Base-by-base conservation (phyloP, 1,140 invertebrate genomes). In the Bradynema listronoti region DNA sequence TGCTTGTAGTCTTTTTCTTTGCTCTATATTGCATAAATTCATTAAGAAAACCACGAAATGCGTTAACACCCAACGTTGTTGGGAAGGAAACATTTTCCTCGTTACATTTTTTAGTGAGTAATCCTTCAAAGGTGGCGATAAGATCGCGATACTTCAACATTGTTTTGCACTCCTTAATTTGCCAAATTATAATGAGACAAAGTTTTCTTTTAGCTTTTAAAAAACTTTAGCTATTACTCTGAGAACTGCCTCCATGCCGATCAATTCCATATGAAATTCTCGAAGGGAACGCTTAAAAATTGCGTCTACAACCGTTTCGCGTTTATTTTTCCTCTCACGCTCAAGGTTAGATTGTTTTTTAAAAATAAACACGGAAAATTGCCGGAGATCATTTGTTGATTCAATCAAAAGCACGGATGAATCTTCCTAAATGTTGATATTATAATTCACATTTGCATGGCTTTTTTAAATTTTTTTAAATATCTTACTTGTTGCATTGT, bases 21-120 rank as follows among this genome's bases (percentile, higher is more conserved):
- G 61, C 82, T 50, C 87, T 85, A 59, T 83, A 68, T 69, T 85
- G 86, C 86, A 91, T 89, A 76, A 94, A 95, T 81, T 94, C 91
- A 77, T 96, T 90, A 82, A 96, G 86, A 75, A 91, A 96, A 6
- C 90, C 91, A 22, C 91, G 81, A 78, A 95, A 94, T 2, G 91
- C 91, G 80, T 95, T 95, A 0, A 94, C 88, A 0, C 89, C 89
- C 86, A 94, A 87, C 0, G 88, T 92, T 16, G 90, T 86, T 1
- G 90, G 89, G 71, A 93, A 89, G 62, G 85, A 11, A 19, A 68
- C 34, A 6, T 70, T 58, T 45, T 55, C 39, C 32, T 47, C 43
- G n/a, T 36, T 62, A 25, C 63, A 66, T 34, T 72, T 60, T 50
- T 77, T 77, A 7, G 49, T 66, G 0, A 79, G 50, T 22, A 75